phyloP scores from a whole-genome alignment of 2,888 invertebrate genomes.

The Zygothrica quintamaculata region DNA sequence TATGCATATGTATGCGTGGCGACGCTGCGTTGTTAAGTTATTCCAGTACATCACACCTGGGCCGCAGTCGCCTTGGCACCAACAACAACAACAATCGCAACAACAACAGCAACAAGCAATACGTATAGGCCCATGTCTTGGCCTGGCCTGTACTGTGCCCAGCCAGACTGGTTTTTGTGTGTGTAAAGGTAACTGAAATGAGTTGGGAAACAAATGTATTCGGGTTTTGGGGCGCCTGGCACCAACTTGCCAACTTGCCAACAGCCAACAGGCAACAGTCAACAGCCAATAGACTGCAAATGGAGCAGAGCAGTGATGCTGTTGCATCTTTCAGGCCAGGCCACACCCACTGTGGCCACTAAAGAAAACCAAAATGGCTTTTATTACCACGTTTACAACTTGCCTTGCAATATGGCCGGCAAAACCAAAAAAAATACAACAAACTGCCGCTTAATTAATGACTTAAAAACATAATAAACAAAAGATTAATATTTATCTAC shows the following conservation, averaged over 20 bases:
- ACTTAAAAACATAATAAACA: neutral
- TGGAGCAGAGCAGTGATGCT: conserved; percentile 74
- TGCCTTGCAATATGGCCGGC: conserved; percentile 64
- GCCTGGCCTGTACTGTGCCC: conserved; percentile 25
- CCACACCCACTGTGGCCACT: conserved; percentile 69
- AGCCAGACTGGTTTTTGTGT: conserved; percentile 75
- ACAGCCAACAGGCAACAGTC: conserved; percentile 25
- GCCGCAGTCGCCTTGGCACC: conserved; percentile 56
- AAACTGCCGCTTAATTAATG: conserved; percentile 33
- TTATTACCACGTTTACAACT: conserved; percentile 70
- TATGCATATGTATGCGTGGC: conserved; percentile 70
- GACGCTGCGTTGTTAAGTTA: conserved; percentile 76
- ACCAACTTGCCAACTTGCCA: no score
- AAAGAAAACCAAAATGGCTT: conserved; percentile 77
- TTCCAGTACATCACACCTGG: conserved; percentile 81
- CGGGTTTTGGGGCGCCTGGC: conserved; percentile 75
- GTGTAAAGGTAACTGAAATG: conserved; percentile 49
- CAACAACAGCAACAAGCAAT: conserved; percentile 35
- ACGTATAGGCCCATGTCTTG: conserved; percentile 51
- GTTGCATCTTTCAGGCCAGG: conserved; percentile 65
- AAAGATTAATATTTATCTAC: no score
- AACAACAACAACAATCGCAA: conserved; percentile 17
- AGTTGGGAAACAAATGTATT: conserved; percentile 73
- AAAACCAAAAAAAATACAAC: conserved; percentile 31
- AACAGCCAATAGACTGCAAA: conserved; percentile 78